A percentile compares a stretch with the other conserved stretches of the same genome.
Conservation (phyloP, 92 coral and sea anemone species). For the Plumapathes pennacea region DNA sequence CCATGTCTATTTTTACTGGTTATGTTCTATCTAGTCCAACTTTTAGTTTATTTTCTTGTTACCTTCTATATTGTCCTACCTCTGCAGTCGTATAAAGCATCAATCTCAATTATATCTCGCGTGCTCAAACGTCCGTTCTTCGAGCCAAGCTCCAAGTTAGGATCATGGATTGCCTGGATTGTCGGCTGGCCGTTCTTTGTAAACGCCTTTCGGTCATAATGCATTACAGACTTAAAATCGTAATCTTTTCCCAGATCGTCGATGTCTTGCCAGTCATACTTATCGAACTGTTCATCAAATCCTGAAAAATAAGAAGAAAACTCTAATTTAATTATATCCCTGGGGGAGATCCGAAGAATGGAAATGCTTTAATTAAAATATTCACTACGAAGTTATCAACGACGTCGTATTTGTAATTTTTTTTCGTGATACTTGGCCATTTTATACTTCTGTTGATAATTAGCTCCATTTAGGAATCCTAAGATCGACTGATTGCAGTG, state of each 20-base stretch:
- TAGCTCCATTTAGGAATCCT: too few relatives aligned
- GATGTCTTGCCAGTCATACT: constrained; percentile 50
- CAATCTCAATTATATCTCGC: constrained; percentile 71
- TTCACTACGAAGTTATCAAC: too few relatives aligned
- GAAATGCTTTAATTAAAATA: too few relatives aligned
- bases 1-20: too few relatives aligned
- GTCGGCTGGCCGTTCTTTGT: constrained; percentile 64
- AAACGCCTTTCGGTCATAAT: constrained; percentile 63
- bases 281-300: constrained; percentile 54
- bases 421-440: too few relatives aligned
- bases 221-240: constrained; percentile 75
- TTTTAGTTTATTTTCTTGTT: too few relatives aligned
- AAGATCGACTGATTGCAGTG: too few relatives aligned
- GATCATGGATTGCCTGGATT: constrained; percentile 50
- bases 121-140: constrained; percentile 27
- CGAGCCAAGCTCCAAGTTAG: constrained; percentile 37
- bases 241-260: constrained; percentile 64
- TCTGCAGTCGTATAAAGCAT: constrained; percentile 79
- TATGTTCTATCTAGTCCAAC: too few relatives aligned
- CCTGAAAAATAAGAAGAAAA: constrained; percentile 20
- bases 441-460: too few relatives aligned
- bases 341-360: too few relatives aligned
- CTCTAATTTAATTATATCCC: not conserved
- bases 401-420: too few relatives aligned
- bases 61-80: too few relatives aligned